phyloP scores from a whole-genome alignment of 2,113 vertebrate species.

The Limanda limanda region DNA sequence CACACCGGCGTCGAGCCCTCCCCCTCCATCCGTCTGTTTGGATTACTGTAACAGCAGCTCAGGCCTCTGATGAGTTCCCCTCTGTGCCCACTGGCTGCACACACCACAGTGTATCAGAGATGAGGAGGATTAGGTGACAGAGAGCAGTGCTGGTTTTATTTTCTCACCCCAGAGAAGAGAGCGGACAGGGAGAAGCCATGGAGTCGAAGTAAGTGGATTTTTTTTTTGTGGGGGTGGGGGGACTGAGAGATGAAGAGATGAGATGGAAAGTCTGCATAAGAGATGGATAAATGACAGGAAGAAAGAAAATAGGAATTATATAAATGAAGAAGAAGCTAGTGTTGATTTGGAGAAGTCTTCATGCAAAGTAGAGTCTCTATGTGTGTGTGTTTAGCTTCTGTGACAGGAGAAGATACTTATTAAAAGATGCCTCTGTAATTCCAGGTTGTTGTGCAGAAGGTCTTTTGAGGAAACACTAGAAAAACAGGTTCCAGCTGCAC shows the following conservation, averaged over 20 bases:
- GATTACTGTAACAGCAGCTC: constrained; percentile 68
- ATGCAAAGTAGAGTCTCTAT: background rate
- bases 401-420: constrained; percentile 19
- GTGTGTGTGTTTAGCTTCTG: background rate
- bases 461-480: constrained; percentile 19
- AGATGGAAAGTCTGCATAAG: background rate
- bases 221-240: background rate
- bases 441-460: constrained; percentile 9
- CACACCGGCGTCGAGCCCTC: constrained; percentile 14
- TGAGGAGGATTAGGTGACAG: constrained; percentile 60
- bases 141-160: constrained; percentile 16
- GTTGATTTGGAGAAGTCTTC: background rate
- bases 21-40: constrained; percentile 65
- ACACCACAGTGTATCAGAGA: constrained; percentile 40
- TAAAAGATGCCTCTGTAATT: constrained; percentile 2
- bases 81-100: constrained; percentile 22
- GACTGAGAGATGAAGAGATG: background rate
- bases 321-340: background rate
- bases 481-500: constrained; percentile 28
- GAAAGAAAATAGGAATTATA: background rate
- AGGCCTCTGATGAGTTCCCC: constrained; percentile 53
- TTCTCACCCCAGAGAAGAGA: constrained; percentile 33
- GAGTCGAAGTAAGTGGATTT: constrained; percentile 73
- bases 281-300: background rate
- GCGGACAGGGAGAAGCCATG: constrained; percentile 60